Base-by-base conservation (phyloP, 1,140 invertebrate genomes). In the Caligus rogercresseyi region DNA sequence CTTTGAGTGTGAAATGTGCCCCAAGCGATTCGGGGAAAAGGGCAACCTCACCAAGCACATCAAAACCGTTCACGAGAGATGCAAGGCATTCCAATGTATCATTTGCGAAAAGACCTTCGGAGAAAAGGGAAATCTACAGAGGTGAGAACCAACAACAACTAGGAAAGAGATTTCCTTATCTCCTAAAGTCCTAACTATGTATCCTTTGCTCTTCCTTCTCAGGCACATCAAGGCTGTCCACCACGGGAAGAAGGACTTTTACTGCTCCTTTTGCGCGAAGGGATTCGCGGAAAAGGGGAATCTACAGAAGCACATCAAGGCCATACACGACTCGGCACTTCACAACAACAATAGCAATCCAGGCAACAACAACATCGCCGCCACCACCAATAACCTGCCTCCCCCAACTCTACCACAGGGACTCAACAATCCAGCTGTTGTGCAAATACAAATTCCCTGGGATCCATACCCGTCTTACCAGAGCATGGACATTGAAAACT, bases 231-330 rank as follows among this genome's bases (percentile, higher is more conserved):
- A 54, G 21, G 21, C 21, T 16, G 53, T 54, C 11, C 53, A 54
- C 21, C n/a, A 54, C n/a, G 53, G 53, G n/a, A 23, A 19, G 53
- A 54, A 54, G 53, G 21, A 54, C 21, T 54, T 54, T 54, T 20
- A 11, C 53, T 54, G 53, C 21, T 13, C n/a, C 16, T 19, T 54
- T 16, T 54, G 53, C 21, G 53, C 13, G 4, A 54, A 54, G 21
- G 21, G 21, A 16, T 54, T 54, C 21, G 21, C 53, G 4, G n/a
- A 19, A 19, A 54, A 54, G 53, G 53, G 53, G 16, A 54, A 54
- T 20, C 53, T 54, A 14, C 53, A 54, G 13, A 19, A 16, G 13
- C 53, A 54, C 16, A 16, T 19, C 16, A 54, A 54, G 21, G 21
- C 53, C 21, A 23, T 54, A 7, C 53, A 54, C 21, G 53, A 54